Evolutionary conservation across 2,888 invertebrate species (phyloP).

Genomic region (Cosmia pyralina): DNA sequence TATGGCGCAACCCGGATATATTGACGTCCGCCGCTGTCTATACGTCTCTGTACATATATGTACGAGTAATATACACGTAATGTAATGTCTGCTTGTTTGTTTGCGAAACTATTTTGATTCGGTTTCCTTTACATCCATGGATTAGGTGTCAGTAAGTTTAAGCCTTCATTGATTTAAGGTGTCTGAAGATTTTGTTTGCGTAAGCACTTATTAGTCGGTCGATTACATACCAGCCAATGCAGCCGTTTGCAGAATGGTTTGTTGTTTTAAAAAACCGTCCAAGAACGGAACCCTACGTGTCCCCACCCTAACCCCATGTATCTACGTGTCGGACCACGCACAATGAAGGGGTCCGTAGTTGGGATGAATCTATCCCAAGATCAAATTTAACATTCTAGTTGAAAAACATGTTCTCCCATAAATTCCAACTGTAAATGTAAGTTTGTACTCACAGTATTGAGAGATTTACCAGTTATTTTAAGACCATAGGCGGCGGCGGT

Average conservation of each 20-base stretch:
- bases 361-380: no score
- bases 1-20: slow-evolving; percentile 61
- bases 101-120: slow-evolving; percentile 23
- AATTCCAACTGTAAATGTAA: no score
- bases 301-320: no score
- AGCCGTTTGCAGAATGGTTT: not conserved
- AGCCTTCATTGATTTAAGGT: not conserved
- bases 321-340: no score
- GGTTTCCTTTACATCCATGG: slow-evolving; percentile 3
- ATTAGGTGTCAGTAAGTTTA: not conserved
- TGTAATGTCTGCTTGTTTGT: slow-evolving; percentile 41
- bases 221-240: not conserved
- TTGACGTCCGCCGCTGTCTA: slow-evolving; percentile 54
- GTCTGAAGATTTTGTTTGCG: not conserved
- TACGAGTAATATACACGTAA: slow-evolving; percentile 13
- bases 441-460: no score
- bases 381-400: no score
- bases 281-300: no score
- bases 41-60: not conserved
- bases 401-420: no score
- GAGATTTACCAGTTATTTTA: no score
- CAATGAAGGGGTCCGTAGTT: no score
- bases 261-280: not conserved
- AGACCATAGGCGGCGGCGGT: no score
- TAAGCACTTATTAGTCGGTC: no score